Conservation (phyloP, 1,140 invertebrate genomes). For the Hycleus cichorii region DNA sequence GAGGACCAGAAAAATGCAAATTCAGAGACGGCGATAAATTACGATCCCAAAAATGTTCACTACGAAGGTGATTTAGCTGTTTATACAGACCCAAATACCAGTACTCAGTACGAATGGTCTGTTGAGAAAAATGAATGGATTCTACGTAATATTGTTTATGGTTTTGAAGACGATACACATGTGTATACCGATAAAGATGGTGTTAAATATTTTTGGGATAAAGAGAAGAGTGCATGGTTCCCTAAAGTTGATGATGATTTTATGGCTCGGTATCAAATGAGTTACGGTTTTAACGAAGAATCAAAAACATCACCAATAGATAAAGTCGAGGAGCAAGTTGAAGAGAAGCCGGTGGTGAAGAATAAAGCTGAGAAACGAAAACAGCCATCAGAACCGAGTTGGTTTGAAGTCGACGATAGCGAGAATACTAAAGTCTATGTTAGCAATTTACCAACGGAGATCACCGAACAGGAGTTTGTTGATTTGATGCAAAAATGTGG, state of each 20-base stretch:
- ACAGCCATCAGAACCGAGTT: constrained; percentile 50
- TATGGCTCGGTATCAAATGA: constrained; percentile 92
- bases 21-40: constrained; percentile 10
- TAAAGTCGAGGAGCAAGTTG: constrained; percentile 5
- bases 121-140: constrained; percentile 52
- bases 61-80: constrained; percentile 62
- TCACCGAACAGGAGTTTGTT: constrained; percentile 83
- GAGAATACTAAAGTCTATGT: constrained; percentile 98
- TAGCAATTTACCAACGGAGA: constrained; percentile 80
- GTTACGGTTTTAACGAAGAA: constrained; percentile 72
- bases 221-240: constrained; percentile 87
- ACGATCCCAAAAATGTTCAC: constrained; percentile 50
- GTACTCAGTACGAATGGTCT: constrained; percentile 61
- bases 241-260: constrained; percentile 97
- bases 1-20: background rate
- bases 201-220: constrained; percentile 86
- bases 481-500: constrained; percentile 95
- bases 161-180: constrained; percentile 69
- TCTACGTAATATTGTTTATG: constrained; percentile 48
- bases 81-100: constrained; percentile 63
- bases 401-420: constrained; percentile 92
- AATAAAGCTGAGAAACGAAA: constrained; percentile 40
- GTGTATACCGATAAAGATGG: constrained; percentile 85
- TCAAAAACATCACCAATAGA: background rate
- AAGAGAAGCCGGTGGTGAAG: constrained; percentile 6